A percentile compares a stretch with the other conserved stretches of the same genome.
phyloP scores from a whole-genome alignment of 2,797 vertebrate species.

The Leuciscus waleckii region DNA sequence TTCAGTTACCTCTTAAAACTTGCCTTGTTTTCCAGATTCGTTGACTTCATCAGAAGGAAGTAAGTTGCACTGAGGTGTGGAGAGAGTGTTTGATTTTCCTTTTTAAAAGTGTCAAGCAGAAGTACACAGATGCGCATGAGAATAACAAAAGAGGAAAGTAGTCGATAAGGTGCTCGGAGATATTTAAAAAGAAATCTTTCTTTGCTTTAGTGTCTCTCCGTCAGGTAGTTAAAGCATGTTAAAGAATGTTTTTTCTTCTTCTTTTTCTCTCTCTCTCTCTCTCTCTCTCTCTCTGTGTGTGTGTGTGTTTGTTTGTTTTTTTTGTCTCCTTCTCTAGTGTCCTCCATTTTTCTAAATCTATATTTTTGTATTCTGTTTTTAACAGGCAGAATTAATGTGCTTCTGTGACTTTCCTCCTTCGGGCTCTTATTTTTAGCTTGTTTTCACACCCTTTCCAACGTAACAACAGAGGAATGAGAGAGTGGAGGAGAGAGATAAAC shows the following conservation, averaged over 20 bases:
- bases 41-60: slow-evolving; percentile 9
- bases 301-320: too few relatives aligned
- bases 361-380: slow-evolving; percentile 52
- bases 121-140: not conserved
- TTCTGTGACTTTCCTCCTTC: slow-evolving; percentile 61
- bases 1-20: slow-evolving; percentile 24
- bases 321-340: not conserved
- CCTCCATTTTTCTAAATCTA: slow-evolving; percentile 46
- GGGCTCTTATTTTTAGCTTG: slow-evolving; percentile 76
- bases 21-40: not conserved
- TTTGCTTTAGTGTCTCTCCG: slow-evolving; percentile 57
- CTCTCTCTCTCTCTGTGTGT: too few relatives aligned
- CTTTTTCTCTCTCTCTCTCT: not conserved
- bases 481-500: slow-evolving; percentile 75
- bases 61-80: not conserved
- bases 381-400: slow-evolving; percentile 64
- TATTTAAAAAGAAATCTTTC: slow-evolving; percentile 63
- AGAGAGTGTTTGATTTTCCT: slow-evolving; percentile 14
- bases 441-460: slow-evolving; percentile 70
- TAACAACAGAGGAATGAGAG: slow-evolving; percentile 63
- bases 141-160: slow-evolving; percentile 68
- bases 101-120: slow-evolving; percentile 34
- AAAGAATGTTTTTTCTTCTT: not conserved
- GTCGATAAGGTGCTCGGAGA: slow-evolving; percentile 73
- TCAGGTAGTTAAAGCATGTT: slow-evolving; percentile 47